Conservation (phyloP, 2,797 vertebrate genomes). For the Pitangus sulphuratus region DNA sequence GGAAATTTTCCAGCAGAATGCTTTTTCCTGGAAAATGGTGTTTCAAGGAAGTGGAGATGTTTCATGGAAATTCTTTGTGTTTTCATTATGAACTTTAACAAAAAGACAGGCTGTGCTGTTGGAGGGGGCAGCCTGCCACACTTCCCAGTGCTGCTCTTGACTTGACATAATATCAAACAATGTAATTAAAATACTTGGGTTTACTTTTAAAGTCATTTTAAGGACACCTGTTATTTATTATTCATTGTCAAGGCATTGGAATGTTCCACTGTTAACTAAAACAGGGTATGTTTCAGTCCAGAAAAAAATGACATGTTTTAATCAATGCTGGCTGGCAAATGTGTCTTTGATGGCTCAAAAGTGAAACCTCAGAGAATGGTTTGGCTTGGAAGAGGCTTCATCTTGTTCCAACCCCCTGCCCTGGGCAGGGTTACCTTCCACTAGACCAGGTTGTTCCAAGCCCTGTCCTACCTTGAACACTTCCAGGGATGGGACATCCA, state of each 20-base stretch:
- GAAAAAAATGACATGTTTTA: neutral
- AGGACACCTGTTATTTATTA: neutral
- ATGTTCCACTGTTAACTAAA: neutral
- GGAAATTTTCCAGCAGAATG: neutral
- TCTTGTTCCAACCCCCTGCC: neutral
- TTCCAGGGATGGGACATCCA: neutral
- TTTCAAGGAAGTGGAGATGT: neutral
- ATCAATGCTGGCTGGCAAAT: neutral
- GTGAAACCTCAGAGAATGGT: neutral
- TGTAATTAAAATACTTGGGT: neutral
- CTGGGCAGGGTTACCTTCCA: neutral
- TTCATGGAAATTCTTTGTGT: neutral
- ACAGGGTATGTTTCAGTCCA: neutral
- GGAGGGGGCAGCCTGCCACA: neutral
- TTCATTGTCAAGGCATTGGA: neutral
- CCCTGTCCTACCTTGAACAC: neutral
- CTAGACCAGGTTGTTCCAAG: neutral
- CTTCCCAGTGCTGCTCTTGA: neutral
- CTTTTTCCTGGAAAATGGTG: neutral
- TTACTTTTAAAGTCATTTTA: neutral
- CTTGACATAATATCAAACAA: accelerated
- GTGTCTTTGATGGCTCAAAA: neutral
- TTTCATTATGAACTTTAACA: neutral
- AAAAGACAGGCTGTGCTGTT: neutral
- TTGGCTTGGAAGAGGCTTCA: neutral